Evolutionary conservation across 2,888 invertebrate genomes (phyloP), one percentile per base, ranked within the genome.

Genomic region (Adelphocoris suturalis): DNA sequence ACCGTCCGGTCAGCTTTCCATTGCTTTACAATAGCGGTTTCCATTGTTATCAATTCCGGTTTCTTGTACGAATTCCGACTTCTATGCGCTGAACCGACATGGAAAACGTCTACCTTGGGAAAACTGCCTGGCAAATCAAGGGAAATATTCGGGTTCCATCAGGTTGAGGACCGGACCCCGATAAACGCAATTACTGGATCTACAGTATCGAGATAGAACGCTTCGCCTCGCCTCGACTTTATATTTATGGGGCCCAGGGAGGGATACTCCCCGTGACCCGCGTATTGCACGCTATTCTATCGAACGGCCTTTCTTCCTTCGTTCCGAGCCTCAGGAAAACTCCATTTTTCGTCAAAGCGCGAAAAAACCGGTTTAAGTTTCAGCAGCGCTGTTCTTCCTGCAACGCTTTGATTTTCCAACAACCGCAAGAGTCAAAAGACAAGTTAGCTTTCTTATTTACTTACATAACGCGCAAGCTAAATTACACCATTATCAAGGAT

Each of bases 151-250:
- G 68, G 68, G 68, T 68, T 23, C 68, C 23, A 7, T 7, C 52
- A 52, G 68, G 37, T 37, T 68, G 68, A 68, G 78, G 46, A 37
- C 78, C 78, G 37, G 46, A 28, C 37, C 16, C 47, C 78, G 78
- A 78, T 78, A 78, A 78, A 78, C 78, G 78, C 78, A 78, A 78
- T 78, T 78, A 78, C 78, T 78, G 78, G 19, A 78, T 47, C 78
- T 78, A 47, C 46, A 28, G 78, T 46, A 78, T 78, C 78, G 46
- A 78, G 78, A 78, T 78, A 78, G 78, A 46, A 37, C 28, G 76
- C 28, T 46, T 46, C n/a, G 46, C 78, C 16, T 16, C 46, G 78
- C 16, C 76, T 12, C 37, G 16, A 12, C 13, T 46, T 78, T 28
- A 28, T 28, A 28, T 78, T 78, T 28, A 28, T 27, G 76, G 76